Evolutionary conservation across 1,140 invertebrate genomes (phyloP).

Genomic region (Hirudo medicinalis): DNA sequence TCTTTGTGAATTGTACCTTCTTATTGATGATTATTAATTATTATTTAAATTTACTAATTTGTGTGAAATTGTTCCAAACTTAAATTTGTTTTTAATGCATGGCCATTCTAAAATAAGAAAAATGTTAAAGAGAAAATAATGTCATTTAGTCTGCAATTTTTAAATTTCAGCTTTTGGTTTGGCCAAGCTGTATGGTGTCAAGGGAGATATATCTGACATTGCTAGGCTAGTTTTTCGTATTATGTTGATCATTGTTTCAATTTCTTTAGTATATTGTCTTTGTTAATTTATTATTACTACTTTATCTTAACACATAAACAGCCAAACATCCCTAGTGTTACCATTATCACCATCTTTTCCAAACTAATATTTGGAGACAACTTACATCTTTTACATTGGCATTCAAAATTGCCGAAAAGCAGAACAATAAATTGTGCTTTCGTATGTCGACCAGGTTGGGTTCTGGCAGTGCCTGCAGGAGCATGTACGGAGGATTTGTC

Average conservation of each 20-base stretch:
- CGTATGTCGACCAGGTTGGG: not conserved
- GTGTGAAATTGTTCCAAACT: not conserved
- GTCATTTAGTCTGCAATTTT: slow-evolving; percentile 18
- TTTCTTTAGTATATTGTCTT: too few relatives aligned
- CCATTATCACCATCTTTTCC: too few relatives aligned
- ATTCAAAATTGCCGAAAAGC: too few relatives aligned
- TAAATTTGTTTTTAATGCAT: slow-evolving; percentile 46
- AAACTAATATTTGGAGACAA: too few relatives aligned
- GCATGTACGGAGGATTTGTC: slow-evolving; percentile 83
- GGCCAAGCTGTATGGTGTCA: slow-evolving; percentile 59
- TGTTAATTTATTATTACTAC: too few relatives aligned
- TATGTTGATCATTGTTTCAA: too few relatives aligned
- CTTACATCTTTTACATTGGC: too few relatives aligned
- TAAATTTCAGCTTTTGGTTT: slow-evolving; percentile 52
- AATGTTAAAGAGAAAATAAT: slow-evolving; percentile 38
- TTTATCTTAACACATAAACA: too few relatives aligned
- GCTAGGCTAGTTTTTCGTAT: slow-evolving; percentile 47
- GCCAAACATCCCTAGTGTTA: too few relatives aligned
- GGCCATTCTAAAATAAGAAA: too few relatives aligned
- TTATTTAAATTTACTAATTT: not conserved
- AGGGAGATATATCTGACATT: slow-evolving; percentile 66
- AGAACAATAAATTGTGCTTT: not conserved
- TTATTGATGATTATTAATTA: not conserved
- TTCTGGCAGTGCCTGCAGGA: slow-evolving; percentile 45
- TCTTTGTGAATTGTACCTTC: not conserved